phyloP scores from a whole-genome alignment of 2,113 vertebrate genomes.

The Oryzias melastigma region DNA sequence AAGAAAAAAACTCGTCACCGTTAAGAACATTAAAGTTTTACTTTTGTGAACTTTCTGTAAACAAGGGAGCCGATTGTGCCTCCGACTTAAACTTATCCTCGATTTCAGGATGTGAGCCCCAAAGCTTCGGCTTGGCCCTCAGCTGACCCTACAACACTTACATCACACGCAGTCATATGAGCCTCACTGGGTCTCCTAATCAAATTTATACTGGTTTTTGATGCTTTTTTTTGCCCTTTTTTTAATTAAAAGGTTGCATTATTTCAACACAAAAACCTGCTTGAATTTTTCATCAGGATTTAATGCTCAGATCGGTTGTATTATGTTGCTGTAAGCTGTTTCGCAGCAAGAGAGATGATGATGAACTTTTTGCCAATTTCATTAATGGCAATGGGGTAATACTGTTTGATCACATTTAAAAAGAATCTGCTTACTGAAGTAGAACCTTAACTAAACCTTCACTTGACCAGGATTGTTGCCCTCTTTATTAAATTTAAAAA shows the following conservation, averaged over 20 bases:
- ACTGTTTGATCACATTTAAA: constrained; percentile 13
- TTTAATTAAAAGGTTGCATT: background rate
- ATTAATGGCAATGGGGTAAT: constrained; percentile 12
- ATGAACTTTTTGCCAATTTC: background rate
- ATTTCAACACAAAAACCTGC: background rate
- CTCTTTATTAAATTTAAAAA: background rate
- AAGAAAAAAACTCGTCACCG: no score
- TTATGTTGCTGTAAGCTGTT: background rate
- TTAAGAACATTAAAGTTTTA: background rate
- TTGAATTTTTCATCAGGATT: background rate
- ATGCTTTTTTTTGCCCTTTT: background rate
- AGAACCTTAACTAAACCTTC: background rate
- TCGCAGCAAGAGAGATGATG: background rate
- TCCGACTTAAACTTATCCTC: constrained; percentile 5
- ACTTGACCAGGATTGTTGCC: background rate
- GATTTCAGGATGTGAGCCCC: constrained; percentile 8
- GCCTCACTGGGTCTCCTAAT: constrained; percentile 1
- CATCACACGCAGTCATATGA: constrained; percentile 48
- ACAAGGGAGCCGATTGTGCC: background rate
- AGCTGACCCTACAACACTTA: constrained; percentile 31
- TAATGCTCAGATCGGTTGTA: background rate
- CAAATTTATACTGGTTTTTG: constrained; percentile 1
- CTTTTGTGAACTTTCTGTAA: constrained; percentile 3
- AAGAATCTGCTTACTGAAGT: constrained; percentile 10
- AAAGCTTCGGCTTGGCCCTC: constrained; percentile 32